Evolutionary conservation across 2,888 invertebrate genomes (phyloP).

Genomic region (Allolobophora icterica): DNA sequence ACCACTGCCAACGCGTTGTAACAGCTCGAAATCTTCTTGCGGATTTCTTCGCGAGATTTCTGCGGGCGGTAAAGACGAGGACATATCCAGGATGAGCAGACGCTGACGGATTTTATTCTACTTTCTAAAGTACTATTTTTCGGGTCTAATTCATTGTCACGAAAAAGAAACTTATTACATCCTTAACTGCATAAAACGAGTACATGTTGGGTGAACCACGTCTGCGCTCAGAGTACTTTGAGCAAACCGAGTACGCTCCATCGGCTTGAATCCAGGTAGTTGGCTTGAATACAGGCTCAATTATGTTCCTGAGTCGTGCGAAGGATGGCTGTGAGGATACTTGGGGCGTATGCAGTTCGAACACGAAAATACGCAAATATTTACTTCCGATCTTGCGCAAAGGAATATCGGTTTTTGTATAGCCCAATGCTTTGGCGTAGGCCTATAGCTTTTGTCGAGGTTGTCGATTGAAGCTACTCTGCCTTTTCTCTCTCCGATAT

Average conservation of each 20-base stretch:
- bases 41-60: constrained; percentile 66
- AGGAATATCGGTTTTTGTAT: too few relatives aligned
- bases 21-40: constrained; percentile 87
- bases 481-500: too few relatives aligned
- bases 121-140: background rate
- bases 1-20: constrained; percentile 97
- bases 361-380: background rate
- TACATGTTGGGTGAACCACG: background rate
- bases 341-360: background rate
- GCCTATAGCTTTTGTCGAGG: too few relatives aligned
- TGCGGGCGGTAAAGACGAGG: constrained; percentile 17
- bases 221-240: background rate
- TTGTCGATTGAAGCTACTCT: too few relatives aligned
- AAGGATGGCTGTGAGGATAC: background rate
- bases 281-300: too few relatives aligned
- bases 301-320: background rate
- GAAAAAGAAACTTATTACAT: constrained; percentile 17
- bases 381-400: background rate
- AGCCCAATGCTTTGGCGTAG: too few relatives aligned
- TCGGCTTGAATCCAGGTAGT: too few relatives aligned
- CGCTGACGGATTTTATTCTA: background rate
- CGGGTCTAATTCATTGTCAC: background rate
- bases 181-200: background rate
- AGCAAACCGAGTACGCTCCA: background rate
- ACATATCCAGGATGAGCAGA: background rate